phyloP scores from a whole-genome alignment of 2,113 vertebrate genomes.

The Alligator mississippiensis region DNA sequence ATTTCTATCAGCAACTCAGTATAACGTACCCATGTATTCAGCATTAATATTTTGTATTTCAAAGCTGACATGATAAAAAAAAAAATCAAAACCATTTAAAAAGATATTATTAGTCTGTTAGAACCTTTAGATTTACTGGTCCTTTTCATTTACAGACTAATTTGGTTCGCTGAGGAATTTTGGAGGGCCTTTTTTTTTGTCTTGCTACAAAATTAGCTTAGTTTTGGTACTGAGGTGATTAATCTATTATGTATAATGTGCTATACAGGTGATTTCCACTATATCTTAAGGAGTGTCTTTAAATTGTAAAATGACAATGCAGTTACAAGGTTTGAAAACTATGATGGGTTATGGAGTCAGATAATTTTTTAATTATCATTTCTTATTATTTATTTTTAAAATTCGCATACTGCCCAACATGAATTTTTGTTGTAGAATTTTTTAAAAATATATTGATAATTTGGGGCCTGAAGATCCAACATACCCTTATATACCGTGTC shows the following conservation, averaged over 20 bases:
- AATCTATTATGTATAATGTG: background rate
- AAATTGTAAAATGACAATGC: background rate
- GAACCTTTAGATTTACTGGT: background rate
- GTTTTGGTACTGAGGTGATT: background rate
- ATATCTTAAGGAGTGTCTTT: background rate
- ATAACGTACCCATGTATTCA: background rate
- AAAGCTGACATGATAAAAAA: background rate
- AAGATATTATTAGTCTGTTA: background rate
- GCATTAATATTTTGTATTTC: background rate
- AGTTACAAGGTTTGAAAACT: background rate
- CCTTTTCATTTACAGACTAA: background rate
- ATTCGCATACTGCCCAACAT: background rate
- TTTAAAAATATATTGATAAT: background rate
- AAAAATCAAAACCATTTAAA: too few relatives aligned
- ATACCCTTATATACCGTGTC: background rate
- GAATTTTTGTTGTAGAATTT: background rate
- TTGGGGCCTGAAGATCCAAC: background rate
- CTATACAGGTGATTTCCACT: background rate
- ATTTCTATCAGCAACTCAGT: background rate
- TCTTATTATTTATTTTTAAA: background rate
- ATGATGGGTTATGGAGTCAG: too few relatives aligned
- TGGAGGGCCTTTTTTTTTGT: background rate
- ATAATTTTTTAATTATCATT: too few relatives aligned
- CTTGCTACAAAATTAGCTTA: background rate
- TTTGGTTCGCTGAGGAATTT: background rate